A percentile compares a stretch with the other conserved stretches of the same genome.
phyloP scores from a whole-genome alignment of 2,888 invertebrate species.

The Hypolimnas misippus region DNA sequence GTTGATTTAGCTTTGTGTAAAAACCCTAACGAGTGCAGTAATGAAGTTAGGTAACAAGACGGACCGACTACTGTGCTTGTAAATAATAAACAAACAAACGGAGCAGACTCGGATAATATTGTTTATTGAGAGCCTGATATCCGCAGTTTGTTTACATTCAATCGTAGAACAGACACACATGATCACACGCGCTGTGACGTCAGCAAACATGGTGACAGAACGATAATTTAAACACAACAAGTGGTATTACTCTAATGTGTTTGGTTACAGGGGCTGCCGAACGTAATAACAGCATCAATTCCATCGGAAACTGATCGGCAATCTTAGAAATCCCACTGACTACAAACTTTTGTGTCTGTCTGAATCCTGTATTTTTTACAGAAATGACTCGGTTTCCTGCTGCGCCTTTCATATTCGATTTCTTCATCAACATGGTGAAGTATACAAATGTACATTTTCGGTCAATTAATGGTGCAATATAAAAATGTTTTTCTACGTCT shows the following conservation, averaged over 20 bases:
- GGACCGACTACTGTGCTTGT: neutral
- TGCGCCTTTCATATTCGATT: no score
- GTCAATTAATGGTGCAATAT: no score
- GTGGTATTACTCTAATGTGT: neutral
- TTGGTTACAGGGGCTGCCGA: neutral
- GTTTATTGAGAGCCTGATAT: conserved; percentile 2
- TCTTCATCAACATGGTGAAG: no score
- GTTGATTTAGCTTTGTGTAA: neutral
- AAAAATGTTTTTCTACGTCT: no score
- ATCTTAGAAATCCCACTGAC: no score
- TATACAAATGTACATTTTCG: no score
- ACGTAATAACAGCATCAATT: neutral
- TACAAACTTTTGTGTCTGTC: no score
- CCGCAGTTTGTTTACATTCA: conserved; percentile 18
- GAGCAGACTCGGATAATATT: neutral
- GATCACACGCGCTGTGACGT: neutral
- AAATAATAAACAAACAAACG: neutral
- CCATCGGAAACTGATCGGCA: neutral
- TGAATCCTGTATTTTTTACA: no score
- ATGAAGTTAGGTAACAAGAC: neutral
- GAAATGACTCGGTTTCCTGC: no score
- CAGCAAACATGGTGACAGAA: neutral
- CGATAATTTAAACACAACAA: conserved; percentile 1
- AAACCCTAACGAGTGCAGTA: neutral
- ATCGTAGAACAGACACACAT: conserved; percentile 8